Percentiles rank a stretch among this genome's conserved stretches.
These are phyloP conservation scores for Metallyticus violacea DNA, from an alignment of 2,888 invertebrate species.

Conservation along the genomic window DNA sequence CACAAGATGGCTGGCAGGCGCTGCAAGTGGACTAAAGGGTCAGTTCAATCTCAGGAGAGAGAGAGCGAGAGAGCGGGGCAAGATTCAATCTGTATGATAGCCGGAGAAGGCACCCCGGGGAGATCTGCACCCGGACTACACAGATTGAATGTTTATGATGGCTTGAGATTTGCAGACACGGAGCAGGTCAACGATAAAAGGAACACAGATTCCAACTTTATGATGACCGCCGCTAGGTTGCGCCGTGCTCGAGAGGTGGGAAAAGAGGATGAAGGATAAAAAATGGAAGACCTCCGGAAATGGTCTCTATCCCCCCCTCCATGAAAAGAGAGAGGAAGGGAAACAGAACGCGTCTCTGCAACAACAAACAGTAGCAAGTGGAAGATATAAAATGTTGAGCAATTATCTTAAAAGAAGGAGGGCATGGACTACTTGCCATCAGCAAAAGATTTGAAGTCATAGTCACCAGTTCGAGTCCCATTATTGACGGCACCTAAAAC, in stretches of 20 bases:
- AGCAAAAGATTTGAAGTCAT: too few species aligned
- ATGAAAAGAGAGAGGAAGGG: background rate
- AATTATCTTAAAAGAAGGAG: background rate
- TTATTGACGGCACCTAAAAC: too few species aligned
- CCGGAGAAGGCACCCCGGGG: constrained; percentile 2
- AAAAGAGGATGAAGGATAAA: background rate
- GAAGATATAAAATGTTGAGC: background rate
- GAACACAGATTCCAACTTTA: constrained; percentile 23
- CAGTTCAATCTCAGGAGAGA: constrained; percentile 19
- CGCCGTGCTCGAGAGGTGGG: background rate
- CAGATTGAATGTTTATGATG: constrained; percentile 25
- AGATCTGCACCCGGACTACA: constrained; percentile 5
- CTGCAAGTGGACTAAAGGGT: constrained; percentile 15
- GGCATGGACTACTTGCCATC: too few species aligned
- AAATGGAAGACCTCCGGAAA: background rate
- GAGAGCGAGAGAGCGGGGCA: constrained; percentile 10
- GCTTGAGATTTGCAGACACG: constrained; percentile 17
- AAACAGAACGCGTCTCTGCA: background rate
- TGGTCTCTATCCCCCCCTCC: background rate
- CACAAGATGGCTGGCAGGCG: background rate
- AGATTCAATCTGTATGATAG: constrained; percentile 25
- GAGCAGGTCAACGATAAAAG: constrained; percentile 5
- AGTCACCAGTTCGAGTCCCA: too few species aligned
- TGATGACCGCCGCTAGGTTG: constrained; percentile 15
- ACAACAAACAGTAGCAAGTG: background rate